These are phyloP conservation scores for Gymnodraco acuticeps DNA, from an alignment of 2,797 vertebrate genomes.

Conservation along the genomic window DNA sequence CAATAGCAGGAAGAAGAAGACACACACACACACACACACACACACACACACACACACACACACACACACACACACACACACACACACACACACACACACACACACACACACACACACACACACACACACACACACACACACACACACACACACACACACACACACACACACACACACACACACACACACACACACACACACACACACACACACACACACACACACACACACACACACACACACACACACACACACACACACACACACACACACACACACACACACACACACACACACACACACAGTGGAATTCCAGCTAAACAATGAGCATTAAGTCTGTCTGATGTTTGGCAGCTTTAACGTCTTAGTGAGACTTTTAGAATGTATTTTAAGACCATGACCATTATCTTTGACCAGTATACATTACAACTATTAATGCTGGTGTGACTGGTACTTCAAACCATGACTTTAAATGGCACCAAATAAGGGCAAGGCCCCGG, in stretches of 20 bases:
- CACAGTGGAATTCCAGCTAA: conserved; percentile 22
- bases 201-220: conserved; percentile 18
- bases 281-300: not conserved
- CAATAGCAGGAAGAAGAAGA: conserved; percentile 74
- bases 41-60: conserved; percentile 16
- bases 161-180: conserved; percentile 10
- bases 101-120: not conserved
- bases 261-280: not conserved
- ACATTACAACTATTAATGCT: no score
- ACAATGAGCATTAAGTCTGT: conserved; percentile 24
- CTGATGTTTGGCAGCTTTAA: not conserved
- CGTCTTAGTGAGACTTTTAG: not conserved
- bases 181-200: conserved; percentile 16
- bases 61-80: not conserved
- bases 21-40: conserved; percentile 17
- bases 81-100: not conserved
- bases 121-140: no score
- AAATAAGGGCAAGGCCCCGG: no score
- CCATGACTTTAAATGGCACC: no score
- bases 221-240: not conserved
- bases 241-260: not conserved
- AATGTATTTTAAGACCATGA: no score
- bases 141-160: conserved; percentile 24
- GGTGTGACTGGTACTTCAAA: no score
- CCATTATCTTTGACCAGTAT: no score